Evolutionary conservation across 2,113 vertebrate species (phyloP), one percentile per base, ranked within the genome.

Genomic region (Saguinus midas): DNA sequence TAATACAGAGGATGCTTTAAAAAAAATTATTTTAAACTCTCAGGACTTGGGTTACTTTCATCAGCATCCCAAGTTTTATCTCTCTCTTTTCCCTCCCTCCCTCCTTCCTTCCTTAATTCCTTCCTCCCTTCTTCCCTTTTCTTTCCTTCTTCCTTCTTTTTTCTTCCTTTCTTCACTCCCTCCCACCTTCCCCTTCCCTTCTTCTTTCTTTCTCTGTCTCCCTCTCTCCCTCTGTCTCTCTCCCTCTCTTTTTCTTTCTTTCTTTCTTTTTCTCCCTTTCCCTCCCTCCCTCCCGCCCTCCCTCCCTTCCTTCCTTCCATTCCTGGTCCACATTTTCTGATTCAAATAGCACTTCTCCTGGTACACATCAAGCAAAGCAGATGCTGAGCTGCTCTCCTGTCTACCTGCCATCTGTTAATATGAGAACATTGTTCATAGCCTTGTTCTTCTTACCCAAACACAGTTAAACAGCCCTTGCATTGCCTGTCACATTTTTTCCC

Each of bases 381-480:
- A 72, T 21, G 45, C 6, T 3, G 72, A 37, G 25, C 5, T 29
- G 0, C 23, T 14, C 64, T 61, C 14, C 48, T 8, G 40, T 45
- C 45, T 37, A 29, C 66, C 79, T 43, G 73, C 89, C 87, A 89
- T 85, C 91, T 92, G 96, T 50, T 87, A 72, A 17, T 4, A 25
- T 0, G 27, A 70, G 64, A 76, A 57, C 55, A 18, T 23, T 6
- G 0, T 70, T 58, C 68, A 37, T 64, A 93, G 70, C 12, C 50
- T 18, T 18, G 29, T n/a, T 72, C 73, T 85, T 87, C 92, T 84
- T 79, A 66, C 25, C 48, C 50, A 48, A 43, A 21, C 25, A 35
- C 72, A 70, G 72, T 35, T 43, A 6, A 25, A 35, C 13, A 25
- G n/a, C 14, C 57, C 35, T 50, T 8, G 37, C 12, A 1, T 82